Conservation (phyloP, 2,797 vertebrate species). For the Pseudochirops corinnae region DNA sequence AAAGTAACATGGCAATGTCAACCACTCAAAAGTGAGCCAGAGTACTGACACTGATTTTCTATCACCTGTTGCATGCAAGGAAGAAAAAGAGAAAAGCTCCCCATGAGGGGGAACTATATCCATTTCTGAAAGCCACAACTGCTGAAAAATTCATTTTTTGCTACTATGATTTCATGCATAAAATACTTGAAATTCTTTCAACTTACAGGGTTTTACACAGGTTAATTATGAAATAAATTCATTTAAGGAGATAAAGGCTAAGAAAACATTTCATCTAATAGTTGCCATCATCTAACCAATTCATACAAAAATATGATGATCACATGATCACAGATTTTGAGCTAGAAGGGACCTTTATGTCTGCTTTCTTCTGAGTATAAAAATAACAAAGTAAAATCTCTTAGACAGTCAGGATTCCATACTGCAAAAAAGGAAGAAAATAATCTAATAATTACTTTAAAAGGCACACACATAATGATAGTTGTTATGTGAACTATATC, state of each 20-base stretch:
- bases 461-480: slow-evolving; percentile 17
- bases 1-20: slow-evolving; percentile 56
- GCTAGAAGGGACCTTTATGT: neutral
- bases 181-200: slow-evolving; percentile 73
- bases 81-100: slow-evolving; percentile 50
- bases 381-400: slow-evolving; percentile 16
- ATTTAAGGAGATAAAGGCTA: neutral
- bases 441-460: slow-evolving; percentile 30
- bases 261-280: neutral
- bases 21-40: slow-evolving; percentile 69
- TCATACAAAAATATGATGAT: neutral
- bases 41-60: slow-evolving; percentile 73
- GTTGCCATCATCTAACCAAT: neutral
- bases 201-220: slow-evolving; percentile 18
- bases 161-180: slow-evolving; percentile 70
- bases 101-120: slow-evolving; percentile 45
- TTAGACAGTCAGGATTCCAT: slow-evolving; percentile 23
- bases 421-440: neutral
- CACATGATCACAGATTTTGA: neutral
- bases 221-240: neutral
- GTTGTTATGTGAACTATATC: slow-evolving; percentile 11
- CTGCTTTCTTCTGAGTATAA: neutral
- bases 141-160: slow-evolving; percentile 72
- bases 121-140: slow-evolving; percentile 70
- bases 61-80: slow-evolving; percentile 70